Percentiles rank a stretch among this genome's conserved stretches.
These are phyloP conservation scores for Scortum barcoo DNA, from an alignment of 2,113 vertebrate genomes.

Conservation along the genomic window DNA sequence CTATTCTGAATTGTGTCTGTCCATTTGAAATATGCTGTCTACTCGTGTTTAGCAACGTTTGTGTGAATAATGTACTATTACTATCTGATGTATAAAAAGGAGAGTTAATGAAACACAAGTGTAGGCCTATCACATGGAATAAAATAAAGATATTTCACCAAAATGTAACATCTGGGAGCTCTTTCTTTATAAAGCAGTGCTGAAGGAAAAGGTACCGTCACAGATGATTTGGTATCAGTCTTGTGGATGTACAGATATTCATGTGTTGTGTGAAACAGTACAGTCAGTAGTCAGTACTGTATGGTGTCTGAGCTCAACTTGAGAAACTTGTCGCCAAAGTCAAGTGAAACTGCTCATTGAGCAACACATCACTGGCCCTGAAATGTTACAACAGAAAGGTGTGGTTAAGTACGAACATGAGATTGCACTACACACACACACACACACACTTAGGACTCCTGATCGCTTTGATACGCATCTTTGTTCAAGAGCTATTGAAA, in stretches of 20 bases:
- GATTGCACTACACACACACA: neutral
- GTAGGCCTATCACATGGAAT: slow-evolving; percentile 88
- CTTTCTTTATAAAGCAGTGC: neutral
- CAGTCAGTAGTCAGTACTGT: too few species aligned
- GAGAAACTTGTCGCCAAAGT: neutral
- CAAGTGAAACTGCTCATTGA: slow-evolving; percentile 42
- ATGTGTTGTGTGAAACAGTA: neutral
- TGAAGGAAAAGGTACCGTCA: neutral
- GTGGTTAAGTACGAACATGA: slow-evolving; percentile 37
- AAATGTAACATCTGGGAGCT: slow-evolving; percentile 26
- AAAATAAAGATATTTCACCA: slow-evolving; percentile 91
- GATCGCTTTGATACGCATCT: neutral
- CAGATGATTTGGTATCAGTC: neutral
- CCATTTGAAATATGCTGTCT: slow-evolving; percentile 89
- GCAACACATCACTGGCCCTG: neutral
- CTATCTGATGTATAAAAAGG: slow-evolving; percentile 90
- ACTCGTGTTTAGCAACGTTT: slow-evolving; percentile 92
- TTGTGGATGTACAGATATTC: too few species aligned
- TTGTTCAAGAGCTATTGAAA: neutral
- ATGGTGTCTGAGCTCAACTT: neutral
- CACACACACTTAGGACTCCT: fast-evolving
- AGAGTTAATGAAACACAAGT: slow-evolving; percentile 87
- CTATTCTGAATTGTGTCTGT: slow-evolving; percentile 89
- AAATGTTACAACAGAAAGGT: slow-evolving; percentile 39
- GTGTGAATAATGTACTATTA: slow-evolving; percentile 91